Evolutionary conservation across 1,140 invertebrate genomes (phyloP).

Genomic region (Drosophila mayri): DNA sequence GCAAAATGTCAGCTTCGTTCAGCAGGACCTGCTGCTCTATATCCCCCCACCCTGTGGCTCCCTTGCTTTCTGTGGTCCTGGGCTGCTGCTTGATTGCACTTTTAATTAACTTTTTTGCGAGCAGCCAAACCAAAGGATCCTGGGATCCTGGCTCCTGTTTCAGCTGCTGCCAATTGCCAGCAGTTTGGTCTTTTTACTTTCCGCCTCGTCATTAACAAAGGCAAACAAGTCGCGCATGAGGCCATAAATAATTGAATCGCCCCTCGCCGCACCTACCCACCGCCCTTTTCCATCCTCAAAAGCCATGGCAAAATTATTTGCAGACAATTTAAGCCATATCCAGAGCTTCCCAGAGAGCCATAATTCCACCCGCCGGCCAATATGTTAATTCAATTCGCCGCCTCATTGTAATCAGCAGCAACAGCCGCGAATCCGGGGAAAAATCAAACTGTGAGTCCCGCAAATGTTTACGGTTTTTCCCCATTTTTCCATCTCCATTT

Average conservation of each 20-base stretch:
- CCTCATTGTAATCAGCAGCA: conserved; percentile 62
- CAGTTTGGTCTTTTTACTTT: conserved; percentile 62
- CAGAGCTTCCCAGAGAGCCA: conserved; percentile 16
- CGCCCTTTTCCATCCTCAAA: background rate
- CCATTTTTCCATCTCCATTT: conserved; percentile 4
- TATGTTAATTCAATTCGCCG: conserved; percentile 78
- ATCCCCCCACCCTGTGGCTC: conserved; percentile 17
- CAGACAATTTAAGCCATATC: conserved; percentile 64
- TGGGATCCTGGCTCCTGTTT: conserved; percentile 25
- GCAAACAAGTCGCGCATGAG: conserved; percentile 69
- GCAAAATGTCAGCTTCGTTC: conserved; percentile 51
- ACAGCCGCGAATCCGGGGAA: conserved; percentile 5
- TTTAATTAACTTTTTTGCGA: conserved; percentile 81
- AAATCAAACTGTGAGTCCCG: conserved; percentile 31
- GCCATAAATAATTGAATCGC: conserved; percentile 70
- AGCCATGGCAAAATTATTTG: conserved; percentile 44
- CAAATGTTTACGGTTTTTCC: conserved; percentile 43
- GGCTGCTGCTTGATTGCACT: conserved; percentile 76
- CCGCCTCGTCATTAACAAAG: conserved; percentile 67
- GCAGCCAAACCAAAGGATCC: conserved; percentile 21
- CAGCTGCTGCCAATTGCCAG: conserved; percentile 61
- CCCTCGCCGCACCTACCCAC: conserved; percentile 1
- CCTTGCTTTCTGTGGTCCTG: conserved; percentile 32
- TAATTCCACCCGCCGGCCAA: conserved; percentile 56
- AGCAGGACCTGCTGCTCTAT: conserved; percentile 49